These are phyloP conservation scores for Gyps fulvus DNA, from an alignment of 2,113 vertebrate genomes.

Conservation along the genomic window DNA sequence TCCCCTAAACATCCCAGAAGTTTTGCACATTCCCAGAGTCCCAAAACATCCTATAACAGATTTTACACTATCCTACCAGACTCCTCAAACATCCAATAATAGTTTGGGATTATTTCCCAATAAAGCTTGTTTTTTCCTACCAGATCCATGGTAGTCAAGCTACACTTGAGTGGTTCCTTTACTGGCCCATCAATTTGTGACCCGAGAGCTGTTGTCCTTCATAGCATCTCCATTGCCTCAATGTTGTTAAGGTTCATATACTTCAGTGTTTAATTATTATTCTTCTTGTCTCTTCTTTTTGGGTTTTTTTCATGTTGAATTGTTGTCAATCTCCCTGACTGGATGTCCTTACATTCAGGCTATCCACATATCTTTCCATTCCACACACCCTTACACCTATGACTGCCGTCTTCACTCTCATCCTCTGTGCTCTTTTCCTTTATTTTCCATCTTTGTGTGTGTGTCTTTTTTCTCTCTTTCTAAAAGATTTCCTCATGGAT, in stretches of 20 bases:
- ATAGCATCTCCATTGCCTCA: background rate
- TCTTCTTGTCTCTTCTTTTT: background rate
- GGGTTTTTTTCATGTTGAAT: background rate
- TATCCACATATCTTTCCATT: background rate
- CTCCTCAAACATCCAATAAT: background rate
- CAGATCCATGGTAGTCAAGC: background rate
- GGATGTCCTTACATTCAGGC: background rate
- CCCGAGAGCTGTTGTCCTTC: background rate
- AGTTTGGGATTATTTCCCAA: background rate
- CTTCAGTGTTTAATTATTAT: background rate
- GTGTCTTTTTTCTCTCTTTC: background rate
- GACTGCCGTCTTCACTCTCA: rapidly evolving
- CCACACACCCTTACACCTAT: rapidly evolving
- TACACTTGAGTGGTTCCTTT: background rate
- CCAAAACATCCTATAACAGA: background rate
- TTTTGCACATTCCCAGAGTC: background rate
- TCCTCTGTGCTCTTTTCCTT: background rate
- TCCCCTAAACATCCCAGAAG: background rate
- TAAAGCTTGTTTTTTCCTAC: background rate
- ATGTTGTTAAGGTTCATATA: too few relatives aligned
- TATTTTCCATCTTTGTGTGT: background rate
- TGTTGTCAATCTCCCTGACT: background rate
- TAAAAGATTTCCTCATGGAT: background rate
- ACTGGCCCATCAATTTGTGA: rapidly evolving
- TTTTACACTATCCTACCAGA: background rate